Percentiles rank a stretch among this genome's conserved stretches.
Conservation (phyloP, 2,888 invertebrate genomes). For the Hydrotaea cyrtoneurina region DNA sequence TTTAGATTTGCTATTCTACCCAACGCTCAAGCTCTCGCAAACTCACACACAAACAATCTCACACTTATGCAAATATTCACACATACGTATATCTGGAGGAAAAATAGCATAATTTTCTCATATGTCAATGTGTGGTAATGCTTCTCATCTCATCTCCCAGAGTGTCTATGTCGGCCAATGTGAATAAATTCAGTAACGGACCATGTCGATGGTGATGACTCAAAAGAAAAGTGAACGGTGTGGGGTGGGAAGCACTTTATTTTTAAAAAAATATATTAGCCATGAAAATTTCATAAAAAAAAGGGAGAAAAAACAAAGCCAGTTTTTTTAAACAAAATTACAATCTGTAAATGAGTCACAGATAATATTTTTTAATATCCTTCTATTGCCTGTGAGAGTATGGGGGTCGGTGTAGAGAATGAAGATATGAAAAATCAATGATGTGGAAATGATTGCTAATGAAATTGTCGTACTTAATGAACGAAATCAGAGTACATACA, state of each 20-base stretch:
- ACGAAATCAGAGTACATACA: conserved; percentile 30
- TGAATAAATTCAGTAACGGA: not conserved
- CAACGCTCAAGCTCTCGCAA: not conserved
- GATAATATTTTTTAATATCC: conserved; percentile 43
- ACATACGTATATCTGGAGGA: not conserved
- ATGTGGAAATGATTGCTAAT: conserved; percentile 61
- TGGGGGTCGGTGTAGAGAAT: not conserved
- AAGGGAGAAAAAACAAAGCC: not conserved
- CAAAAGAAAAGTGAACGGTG: not conserved
- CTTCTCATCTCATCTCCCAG: conserved; percentile 18
- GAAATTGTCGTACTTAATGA: conserved; percentile 59
- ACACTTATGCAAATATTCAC: not conserved
- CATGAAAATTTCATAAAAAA: conserved; percentile 38
- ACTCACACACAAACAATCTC: not conserved
- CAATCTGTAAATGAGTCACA: conserved; percentile 52
- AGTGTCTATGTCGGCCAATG: not conserved
- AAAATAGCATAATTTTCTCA: conserved; percentile 56
- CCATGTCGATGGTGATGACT: not conserved
- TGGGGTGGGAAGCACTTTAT: not conserved
- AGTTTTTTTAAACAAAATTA: conserved; percentile 38
- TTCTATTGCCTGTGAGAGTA: not conserved
- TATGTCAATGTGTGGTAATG: conserved; percentile 56
- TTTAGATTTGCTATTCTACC: conserved; percentile 43
- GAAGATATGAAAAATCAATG: conserved; percentile 62
- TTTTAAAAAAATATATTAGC: conserved; percentile 33